phyloP scores from a whole-genome alignment of 2,113 vertebrate genomes.

The Aspidoscelis tigris region DNA sequence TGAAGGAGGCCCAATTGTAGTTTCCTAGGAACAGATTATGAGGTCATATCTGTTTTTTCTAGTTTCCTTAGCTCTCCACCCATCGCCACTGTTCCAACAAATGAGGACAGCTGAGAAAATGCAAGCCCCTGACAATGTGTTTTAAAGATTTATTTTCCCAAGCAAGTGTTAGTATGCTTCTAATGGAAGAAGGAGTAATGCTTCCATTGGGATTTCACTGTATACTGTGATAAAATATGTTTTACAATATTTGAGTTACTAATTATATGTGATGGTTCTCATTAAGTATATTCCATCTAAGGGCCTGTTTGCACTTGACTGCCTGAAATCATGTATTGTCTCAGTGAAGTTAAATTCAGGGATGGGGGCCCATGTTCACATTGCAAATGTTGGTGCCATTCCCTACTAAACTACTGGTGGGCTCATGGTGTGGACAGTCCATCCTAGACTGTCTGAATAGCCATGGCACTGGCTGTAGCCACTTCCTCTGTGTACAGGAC shows the following conservation, averaged over 20 bases:
- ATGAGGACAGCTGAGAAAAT: constrained; percentile 60
- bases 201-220: constrained; percentile 39
- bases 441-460: no score
- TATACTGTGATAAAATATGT: not conserved
- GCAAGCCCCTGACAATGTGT: constrained; percentile 45
- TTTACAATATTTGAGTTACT: not conserved
- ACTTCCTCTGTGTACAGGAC: no score
- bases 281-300: not conserved
- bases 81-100: constrained; percentile 59
- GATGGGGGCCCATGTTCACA: no score
- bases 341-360: no score
- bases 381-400: no score
- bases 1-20: constrained; percentile 45
- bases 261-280: not conserved
- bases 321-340: no score
- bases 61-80: constrained; percentile 50
- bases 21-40: constrained; percentile 31
- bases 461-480: no score
- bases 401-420: no score
- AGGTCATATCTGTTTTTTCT: constrained; percentile 64
- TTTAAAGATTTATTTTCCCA: not conserved
- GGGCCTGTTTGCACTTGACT: no score
- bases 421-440: no score
- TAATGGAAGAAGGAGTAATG: constrained; percentile 37
- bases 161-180: constrained; percentile 46